Conservation (phyloP, 2,797 vertebrate species). For the Halcyon smyrnensis region DNA sequence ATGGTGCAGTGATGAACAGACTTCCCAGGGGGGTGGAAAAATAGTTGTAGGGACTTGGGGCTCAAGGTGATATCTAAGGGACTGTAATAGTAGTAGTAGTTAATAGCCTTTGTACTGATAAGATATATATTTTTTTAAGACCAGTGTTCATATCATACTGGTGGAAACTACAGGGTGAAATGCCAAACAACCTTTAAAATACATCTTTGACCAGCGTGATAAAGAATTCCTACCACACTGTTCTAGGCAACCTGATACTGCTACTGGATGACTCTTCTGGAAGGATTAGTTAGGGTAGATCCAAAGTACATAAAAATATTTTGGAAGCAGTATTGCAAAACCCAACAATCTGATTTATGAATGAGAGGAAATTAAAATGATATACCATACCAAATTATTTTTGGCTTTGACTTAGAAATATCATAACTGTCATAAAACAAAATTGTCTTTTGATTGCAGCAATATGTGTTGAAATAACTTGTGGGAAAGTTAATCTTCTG, state of each 20-base stretch:
- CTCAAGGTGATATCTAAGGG: neutral
- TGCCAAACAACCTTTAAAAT: neutral
- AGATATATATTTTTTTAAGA: accelerated
- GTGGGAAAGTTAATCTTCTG: constrained; percentile 58
- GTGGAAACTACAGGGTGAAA: neutral
- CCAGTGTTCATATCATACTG: accelerated
- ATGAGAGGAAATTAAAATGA: constrained; percentile 43
- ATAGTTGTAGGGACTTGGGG: neutral
- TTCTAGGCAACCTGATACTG: neutral
- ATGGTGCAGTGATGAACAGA: neutral
- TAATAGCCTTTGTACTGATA: neutral
- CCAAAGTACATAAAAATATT: neutral
- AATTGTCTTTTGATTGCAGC: constrained; percentile 67
- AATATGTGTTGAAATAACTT: constrained; percentile 48
- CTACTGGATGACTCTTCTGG: neutral
- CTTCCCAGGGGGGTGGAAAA: neutral
- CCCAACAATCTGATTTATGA: constrained; percentile 31
- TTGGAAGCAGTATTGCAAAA: neutral
- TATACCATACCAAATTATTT: neutral
- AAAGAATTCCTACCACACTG: accelerated
- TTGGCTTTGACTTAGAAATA: constrained; percentile 39
- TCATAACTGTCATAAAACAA: constrained; percentile 48
- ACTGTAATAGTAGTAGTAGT: neutral
- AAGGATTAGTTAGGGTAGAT: neutral
- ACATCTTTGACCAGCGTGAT: neutral